Evolutionary conservation across 2,113 vertebrate genomes (phyloP), one percentile per base, ranked within the genome.

Genomic region (Ochotona curzoniae): DNA sequence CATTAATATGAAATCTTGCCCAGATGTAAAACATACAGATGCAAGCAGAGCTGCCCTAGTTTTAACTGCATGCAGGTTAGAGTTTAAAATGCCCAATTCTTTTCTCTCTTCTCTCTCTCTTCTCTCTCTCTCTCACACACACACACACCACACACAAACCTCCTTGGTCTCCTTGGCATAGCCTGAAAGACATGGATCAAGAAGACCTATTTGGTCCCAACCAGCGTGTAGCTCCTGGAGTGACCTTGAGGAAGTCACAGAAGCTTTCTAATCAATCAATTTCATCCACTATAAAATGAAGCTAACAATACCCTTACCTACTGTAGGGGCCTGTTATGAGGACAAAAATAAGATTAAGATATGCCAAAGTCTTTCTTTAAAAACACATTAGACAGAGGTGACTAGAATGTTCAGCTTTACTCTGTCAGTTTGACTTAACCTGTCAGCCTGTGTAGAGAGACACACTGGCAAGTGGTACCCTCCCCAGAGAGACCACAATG

Each of bases 261-360:
- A 61, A 69, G 71, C 63, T 90, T 63, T 69, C 69, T 44, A 88
- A 12, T 1, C 54, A 20, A 8, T 86, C 70, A 81, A 14, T 83
- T 96, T 81, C n/a, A 32, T 86, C 28, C 81, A 89, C 76, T 83
- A 7, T 57, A 93, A 91, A 95, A 90, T 73, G 18, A 92, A 67
- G 30, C 47, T 81, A 90, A 75, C 4, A 83, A 57, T 79, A 51
- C 11, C 60, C 25, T 9, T 87, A 60, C 54, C 15, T 80, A 95
- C 90, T 81, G 25, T 74, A 89, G 74, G 0, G 1, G 32, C 51
- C 32, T n/a, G 14, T 75, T 76, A 4, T 30, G 47, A 73, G 66
- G 64, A 93, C 79, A 8, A 67, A 44, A 83, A 81, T 73, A 92
- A 86, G 7, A 74, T 73, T 66, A 74, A 92, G 35, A 78, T 51